phyloP scores from a whole-genome alignment of 2,797 vertebrate species.

The Nannoperca australis region DNA sequence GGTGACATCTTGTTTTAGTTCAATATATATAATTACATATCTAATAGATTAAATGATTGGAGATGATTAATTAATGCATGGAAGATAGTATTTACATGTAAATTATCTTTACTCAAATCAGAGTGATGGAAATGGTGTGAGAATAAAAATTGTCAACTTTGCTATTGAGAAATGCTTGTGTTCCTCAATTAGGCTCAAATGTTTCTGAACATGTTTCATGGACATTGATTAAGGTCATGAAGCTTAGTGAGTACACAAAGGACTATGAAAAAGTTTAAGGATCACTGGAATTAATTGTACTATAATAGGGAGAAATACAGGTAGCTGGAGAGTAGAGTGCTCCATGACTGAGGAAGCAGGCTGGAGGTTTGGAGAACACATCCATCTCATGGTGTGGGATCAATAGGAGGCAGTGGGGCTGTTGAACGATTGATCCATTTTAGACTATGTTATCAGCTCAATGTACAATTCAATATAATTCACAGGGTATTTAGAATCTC shows the following conservation, averaged over 20 bases:
- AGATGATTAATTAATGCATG: background rate
- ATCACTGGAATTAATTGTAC: background rate
- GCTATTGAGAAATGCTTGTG: background rate
- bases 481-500: conserved; percentile 23
- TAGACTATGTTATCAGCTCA: conserved; percentile 61
- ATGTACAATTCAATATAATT: conserved; percentile 62
- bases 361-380: conserved; percentile 68
- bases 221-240: background rate
- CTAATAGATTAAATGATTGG: background rate
- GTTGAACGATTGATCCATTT: conserved; percentile 77
- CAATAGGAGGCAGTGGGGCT: conserved; percentile 77
- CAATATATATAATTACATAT: background rate
- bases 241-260: background rate
- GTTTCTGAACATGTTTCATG: background rate
- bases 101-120: background rate
- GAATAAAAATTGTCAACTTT: background rate
- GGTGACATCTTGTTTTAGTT: conserved; percentile 1
- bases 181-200: background rate
- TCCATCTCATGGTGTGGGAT: conserved; percentile 77
- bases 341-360: conserved; percentile 57
- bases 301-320: conserved; percentile 3
- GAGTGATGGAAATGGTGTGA: background rate
- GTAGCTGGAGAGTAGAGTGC: conserved; percentile 64
- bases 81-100: background rate
- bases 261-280: background rate